phyloP scores from a whole-genome alignment of 2,797 vertebrate genomes.

The Manis crassicaudata region DNA sequence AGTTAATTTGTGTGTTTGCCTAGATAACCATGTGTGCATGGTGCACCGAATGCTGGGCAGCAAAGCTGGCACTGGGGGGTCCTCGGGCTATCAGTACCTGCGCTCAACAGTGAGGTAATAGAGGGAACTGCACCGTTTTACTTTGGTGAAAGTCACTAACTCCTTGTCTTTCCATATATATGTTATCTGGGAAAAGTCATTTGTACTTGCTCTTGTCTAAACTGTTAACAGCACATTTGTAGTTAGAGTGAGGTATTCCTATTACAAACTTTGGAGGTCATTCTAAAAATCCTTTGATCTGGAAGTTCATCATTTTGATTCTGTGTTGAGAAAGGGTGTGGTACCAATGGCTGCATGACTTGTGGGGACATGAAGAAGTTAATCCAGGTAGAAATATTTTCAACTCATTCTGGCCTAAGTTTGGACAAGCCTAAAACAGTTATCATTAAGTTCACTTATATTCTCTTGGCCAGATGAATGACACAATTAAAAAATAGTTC shows the following conservation, averaged over 20 bases:
- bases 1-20: slow-evolving; percentile 39
- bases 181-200: background rate
- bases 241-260: background rate
- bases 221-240: background rate
- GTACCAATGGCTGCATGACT: too few relatives aligned
- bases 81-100: slow-evolving; percentile 97
- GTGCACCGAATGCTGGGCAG: slow-evolving; percentile 98
- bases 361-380: background rate
- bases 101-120: slow-evolving; percentile 96
- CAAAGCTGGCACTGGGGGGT: slow-evolving; percentile 96
- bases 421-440: background rate
- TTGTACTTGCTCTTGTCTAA: background rate
- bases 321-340: background rate
- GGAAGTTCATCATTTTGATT: background rate
- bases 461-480: background rate
- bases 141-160: background rate
- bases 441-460: background rate
- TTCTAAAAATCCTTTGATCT: background rate
- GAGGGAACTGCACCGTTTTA: too few relatives aligned
- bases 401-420: background rate
- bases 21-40: slow-evolving; percentile 98
- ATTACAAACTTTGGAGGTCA: background rate
- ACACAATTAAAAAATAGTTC: background rate
- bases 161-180: background rate
- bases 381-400: background rate